Base-by-base conservation (phyloP, 2,888 invertebrate genomes). In the Ochlodes sylvanus region DNA sequence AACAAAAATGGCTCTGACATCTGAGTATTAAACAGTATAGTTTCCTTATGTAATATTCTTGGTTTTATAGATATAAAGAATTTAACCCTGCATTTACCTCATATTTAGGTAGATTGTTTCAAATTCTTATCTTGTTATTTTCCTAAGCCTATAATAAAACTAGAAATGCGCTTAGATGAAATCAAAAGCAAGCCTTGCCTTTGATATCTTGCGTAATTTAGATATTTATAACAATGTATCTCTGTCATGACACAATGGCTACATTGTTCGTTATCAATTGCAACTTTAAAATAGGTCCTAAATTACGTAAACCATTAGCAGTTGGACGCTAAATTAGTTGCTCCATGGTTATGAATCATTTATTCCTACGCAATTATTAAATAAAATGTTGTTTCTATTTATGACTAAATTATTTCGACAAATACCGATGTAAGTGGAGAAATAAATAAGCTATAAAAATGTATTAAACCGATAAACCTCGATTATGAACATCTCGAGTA, bases 231-330 rank as follows among this genome's bases (percentile, higher is more conserved):
- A 85, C 86, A 87, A 87, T 87, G 89, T 89, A 83, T 90, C 90
- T 88, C 82, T 88, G 92, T 90, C 90, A 84, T 78, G 86, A 87
- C 85, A 90, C 89, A 90, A 91, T 88, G 81, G 85, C 81, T 78
- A 86, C 87, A 86, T 86, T 89, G 88, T 88, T 84, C 82, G 75
- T 80, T 86, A 87, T 85, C 89, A 89, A 90, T 88, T 86, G 88
- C 84, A 81, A 85, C 85, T 84, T 86, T 83, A 86, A 89, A 90
- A 88, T 87, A 83, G 88, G 79, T 76, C 85, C 80, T 89, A 87
- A 89, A 87, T 90, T 90, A 89, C 89, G 88, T 88, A 90, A 90
- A 89, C 84, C 80, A 81, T 86, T 86, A 84, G 82, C 75, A 83
- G 82, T 80, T 79, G 75, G 78, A 79, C 83, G 85, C 79, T 88